phyloP scores from a whole-genome alignment of 2,888 invertebrate genomes.

The Limnephilus marmoratus region DNA sequence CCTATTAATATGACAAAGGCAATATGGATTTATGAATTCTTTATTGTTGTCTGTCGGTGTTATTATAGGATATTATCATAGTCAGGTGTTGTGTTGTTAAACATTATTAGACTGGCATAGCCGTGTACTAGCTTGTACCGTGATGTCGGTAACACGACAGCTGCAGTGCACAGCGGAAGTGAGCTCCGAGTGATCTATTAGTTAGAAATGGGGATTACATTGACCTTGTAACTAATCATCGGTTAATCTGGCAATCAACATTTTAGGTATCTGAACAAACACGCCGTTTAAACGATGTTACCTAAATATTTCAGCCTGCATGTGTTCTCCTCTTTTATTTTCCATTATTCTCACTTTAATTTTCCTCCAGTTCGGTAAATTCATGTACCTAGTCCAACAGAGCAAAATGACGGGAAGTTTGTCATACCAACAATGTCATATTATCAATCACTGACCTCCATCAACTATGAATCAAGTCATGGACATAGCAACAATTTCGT shows the following conservation, averaged over 20 bases:
- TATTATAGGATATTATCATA: neutral
- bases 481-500: neutral
- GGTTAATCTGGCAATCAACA: neutral
- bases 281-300: neutral
- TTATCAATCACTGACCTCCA: conserved; percentile 2
- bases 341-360: neutral
- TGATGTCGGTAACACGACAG: neutral
- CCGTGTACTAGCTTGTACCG: neutral
- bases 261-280: neutral
- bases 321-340: neutral
- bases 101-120: neutral
- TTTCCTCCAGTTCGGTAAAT: neutral
- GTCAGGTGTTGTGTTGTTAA: neutral
- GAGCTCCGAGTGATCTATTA: conserved; percentile 24
- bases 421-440: neutral
- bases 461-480: neutral
- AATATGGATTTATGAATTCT: neutral
- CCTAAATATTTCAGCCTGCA: neutral
- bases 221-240: conserved; percentile 14
- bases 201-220: conserved; percentile 11
- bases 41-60: neutral
- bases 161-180: conserved; percentile 24
- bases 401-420: neutral
- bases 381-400: neutral
- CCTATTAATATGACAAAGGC: neutral